Evolutionary conservation across 2,888 invertebrate genomes (phyloP).

Genomic region (Neocrepidodera transversa): DNA sequence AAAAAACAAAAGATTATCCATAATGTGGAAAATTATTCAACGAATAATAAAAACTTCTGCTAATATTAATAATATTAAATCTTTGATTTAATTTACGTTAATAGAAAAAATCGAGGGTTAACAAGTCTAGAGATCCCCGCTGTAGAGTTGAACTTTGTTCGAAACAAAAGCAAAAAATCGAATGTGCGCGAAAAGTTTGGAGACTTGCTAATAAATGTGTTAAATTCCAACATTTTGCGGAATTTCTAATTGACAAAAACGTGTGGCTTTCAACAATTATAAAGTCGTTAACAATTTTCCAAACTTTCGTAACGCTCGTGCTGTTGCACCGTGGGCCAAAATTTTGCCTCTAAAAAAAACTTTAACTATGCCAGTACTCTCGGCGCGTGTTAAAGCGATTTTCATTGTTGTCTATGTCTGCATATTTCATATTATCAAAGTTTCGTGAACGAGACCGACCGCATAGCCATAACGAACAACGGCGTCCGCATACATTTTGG

Average conservation of each 20-base stretch:
- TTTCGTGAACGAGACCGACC: not conserved
- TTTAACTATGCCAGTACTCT: slow-evolving; percentile 5
- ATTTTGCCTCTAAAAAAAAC: not conserved
- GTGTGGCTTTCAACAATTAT: slow-evolving; percentile 12
- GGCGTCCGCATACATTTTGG: not conserved
- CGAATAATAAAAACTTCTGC: no score
- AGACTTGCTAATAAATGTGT: slow-evolving; percentile 9
- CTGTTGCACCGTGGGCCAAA: not conserved
- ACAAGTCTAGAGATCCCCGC: no score
- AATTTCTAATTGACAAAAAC: slow-evolving; percentile 10
- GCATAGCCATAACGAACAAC: not conserved
- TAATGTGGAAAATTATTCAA: no score
- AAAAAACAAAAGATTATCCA: no score
- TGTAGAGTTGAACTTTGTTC: no score
- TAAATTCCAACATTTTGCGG: not conserved
- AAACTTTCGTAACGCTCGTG: not conserved
- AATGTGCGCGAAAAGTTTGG: no score
- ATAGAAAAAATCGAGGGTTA: no score
- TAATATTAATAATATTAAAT: no score
- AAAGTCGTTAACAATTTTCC: slow-evolving; percentile 24
- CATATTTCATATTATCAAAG: slow-evolving; percentile 22
- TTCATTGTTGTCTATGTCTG: slow-evolving; percentile 22
- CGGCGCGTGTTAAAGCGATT: slow-evolving; percentile 2
- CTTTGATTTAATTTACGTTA: no score
- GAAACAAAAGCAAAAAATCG: no score